Percentiles rank a stretch among this genome's conserved stretches.
Evolutionary conservation across 2,113 vertebrate species (phyloP).

Genomic region (Edolisoma coerulescens): DNA sequence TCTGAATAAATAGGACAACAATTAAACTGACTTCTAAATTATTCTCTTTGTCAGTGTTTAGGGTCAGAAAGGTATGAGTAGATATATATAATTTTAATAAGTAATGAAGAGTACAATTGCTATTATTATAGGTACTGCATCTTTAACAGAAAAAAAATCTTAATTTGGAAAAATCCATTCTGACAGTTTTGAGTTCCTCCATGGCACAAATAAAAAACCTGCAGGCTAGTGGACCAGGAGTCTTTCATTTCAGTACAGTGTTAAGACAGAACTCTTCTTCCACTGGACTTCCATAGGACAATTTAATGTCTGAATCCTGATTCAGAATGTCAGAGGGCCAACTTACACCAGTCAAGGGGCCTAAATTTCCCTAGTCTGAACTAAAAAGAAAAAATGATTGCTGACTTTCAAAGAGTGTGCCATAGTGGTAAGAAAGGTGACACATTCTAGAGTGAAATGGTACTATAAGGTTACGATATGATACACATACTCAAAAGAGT

Average conservation of each 20-base stretch:
- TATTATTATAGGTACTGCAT: not conserved
- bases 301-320: not conserved
- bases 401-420: not conserved
- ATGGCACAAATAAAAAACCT: not conserved
- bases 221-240: not conserved
- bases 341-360: not conserved
- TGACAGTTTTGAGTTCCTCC: conserved; percentile 28
- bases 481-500: not conserved
- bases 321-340: not conserved
- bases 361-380: not conserved
- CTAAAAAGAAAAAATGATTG: not conserved
- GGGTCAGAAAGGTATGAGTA: not conserved
- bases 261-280: not conserved
- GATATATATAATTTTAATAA: not conserved
- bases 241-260: not conserved
- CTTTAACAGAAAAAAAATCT: not conserved
- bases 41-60: not conserved
- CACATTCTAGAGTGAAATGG: not conserved
- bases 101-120: not conserved
- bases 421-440: not conserved
- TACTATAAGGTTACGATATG: not conserved
- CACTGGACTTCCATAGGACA: not conserved
- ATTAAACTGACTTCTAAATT: not conserved
- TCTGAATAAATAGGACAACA: not conserved
- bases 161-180: not conserved